phyloP scores from a whole-genome alignment of 2,888 invertebrate species.

The Malachius bipustulatus region DNA sequence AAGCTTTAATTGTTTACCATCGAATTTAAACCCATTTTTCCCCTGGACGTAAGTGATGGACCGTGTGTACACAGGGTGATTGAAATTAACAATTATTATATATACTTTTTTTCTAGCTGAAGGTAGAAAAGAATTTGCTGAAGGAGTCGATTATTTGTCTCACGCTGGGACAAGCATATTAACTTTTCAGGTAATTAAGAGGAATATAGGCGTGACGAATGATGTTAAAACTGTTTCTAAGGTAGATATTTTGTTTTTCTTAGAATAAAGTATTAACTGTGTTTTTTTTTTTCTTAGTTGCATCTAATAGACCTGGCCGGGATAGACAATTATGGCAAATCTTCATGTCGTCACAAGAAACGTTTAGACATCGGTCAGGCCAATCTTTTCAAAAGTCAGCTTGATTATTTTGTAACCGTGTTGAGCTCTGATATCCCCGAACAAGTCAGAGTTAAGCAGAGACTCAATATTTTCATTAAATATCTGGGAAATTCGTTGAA shows the following conservation, averaged over 20 bases:
- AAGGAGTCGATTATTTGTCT: constrained; percentile 27
- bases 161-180: constrained; percentile 34
- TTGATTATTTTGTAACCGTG: constrained; percentile 33
- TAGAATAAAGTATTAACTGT: constrained; percentile 7
- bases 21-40: too few species aligned
- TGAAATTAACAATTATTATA: too few species aligned
- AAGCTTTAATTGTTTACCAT: too few species aligned
- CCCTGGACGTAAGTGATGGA: too few species aligned
- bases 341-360: constrained; percentile 27
- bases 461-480: constrained; percentile 32
- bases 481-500: constrained; percentile 32
- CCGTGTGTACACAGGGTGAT: too few species aligned
- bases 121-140: constrained; percentile 29
- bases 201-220: constrained; percentile 24
- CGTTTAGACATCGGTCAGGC: constrained; percentile 31
- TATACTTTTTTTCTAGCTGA: constrained; percentile 29
- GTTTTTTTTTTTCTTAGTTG: constrained; percentile 25
- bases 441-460: constrained; percentile 23
- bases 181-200: constrained; percentile 31
- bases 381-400: constrained; percentile 34
- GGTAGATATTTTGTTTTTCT: constrained; percentile 20
- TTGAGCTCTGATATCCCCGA: constrained; percentile 21
- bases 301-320: constrained; percentile 39
- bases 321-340: constrained; percentile 30
- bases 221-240: constrained; percentile 23